phyloP scores from a whole-genome alignment of 2,888 invertebrate genomes.

The Asteroscopus sphinx region DNA sequence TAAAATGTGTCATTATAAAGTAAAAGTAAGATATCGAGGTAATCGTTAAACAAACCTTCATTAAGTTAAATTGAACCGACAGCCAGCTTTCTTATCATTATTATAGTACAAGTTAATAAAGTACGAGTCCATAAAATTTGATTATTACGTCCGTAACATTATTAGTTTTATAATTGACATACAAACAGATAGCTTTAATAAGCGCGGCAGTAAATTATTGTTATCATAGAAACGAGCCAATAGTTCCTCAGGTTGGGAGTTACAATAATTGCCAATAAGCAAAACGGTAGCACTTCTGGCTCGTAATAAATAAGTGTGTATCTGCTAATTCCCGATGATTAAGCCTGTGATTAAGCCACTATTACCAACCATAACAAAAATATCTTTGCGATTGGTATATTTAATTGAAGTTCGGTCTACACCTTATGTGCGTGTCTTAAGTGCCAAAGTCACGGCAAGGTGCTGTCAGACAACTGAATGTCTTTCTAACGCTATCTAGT shows the following conservation, averaged over 20 bases:
- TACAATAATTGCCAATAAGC: conserved; percentile 43
- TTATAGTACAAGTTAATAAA: conserved; percentile 33
- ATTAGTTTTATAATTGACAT: conserved; percentile 47
- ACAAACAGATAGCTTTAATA: conserved; percentile 36
- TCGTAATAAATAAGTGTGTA: conserved; percentile 63
- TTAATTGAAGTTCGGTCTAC: conserved; percentile 18
- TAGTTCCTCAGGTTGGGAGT: conserved; percentile 23
- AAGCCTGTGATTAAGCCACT: conserved; percentile 54
- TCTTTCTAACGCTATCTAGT: conserved; percentile 61
- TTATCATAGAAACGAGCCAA: conserved; percentile 36
- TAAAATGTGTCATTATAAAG: conserved; percentile 52
- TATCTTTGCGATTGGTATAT: conserved; percentile 22
- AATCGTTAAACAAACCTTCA: conserved; percentile 30
- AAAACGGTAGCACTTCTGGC: conserved; percentile 60
- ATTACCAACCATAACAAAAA: conserved; percentile 51
- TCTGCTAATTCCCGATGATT: conserved; percentile 71
- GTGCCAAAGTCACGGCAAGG: conserved; percentile 12
- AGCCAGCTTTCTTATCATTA: conserved; percentile 39
- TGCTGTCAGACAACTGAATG: conserved; percentile 9
- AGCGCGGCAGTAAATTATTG: conserved; percentile 30
- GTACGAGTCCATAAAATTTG: conserved; percentile 30
- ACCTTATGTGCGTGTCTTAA: conserved; percentile 38
- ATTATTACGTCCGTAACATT: conserved; percentile 40
- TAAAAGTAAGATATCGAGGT: conserved; percentile 31
- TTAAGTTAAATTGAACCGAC: conserved; percentile 28